These are phyloP conservation scores for Moxostoma hubbsi DNA, from an alignment of 2,797 vertebrate species.

Conservation along the genomic window DNA sequence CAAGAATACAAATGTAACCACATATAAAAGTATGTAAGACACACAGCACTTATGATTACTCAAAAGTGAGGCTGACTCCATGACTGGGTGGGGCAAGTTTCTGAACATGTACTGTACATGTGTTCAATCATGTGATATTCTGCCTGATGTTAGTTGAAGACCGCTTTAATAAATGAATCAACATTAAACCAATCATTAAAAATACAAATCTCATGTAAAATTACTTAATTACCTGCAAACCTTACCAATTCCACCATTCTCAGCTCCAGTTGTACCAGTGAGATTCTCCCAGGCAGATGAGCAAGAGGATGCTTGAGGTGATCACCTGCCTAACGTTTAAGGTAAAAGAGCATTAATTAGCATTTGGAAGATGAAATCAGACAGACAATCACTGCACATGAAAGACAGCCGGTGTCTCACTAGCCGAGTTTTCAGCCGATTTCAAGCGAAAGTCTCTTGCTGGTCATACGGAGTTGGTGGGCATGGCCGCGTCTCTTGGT, in stretches of 20 bases:
- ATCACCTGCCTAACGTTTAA: neutral
- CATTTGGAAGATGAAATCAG: neutral
- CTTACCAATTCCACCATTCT: neutral
- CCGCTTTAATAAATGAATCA: no score
- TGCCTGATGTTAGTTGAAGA: no score
- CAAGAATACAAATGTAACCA: neutral
- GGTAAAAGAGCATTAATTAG: neutral
- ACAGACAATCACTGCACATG: no score
- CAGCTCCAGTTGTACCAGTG: neutral
- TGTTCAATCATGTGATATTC: neutral
- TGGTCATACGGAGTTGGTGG: no score
- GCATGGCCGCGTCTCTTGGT: no score
- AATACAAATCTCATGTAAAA: neutral
- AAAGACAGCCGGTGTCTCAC: no score
- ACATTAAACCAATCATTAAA: neutral
- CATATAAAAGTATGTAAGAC: neutral
- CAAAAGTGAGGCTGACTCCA: neutral
- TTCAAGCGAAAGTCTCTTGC: no score
- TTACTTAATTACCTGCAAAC: neutral
- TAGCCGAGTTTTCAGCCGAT: no score
- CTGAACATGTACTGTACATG: neutral
- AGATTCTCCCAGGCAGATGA: neutral
- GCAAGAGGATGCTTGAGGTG: no score
- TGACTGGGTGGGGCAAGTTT: constrained; percentile 5
- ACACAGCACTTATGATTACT: neutral